Evolutionary conservation across 2,888 invertebrate species (phyloP).

Genomic region (Maniola hyperantus): DNA sequence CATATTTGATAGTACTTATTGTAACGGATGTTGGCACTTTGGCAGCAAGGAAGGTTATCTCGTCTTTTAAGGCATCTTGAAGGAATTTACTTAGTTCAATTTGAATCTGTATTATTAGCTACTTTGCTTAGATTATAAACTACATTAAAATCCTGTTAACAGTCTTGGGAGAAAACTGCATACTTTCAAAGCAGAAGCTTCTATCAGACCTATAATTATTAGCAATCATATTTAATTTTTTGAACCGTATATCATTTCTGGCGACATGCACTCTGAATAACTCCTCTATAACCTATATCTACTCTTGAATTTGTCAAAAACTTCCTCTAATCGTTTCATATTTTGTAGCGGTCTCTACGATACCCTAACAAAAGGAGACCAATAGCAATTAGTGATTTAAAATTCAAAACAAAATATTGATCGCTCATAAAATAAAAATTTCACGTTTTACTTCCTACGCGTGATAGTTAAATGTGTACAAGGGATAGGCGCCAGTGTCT

Average conservation of each 20-base stretch:
- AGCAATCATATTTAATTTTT: no score
- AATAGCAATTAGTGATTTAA: neutral
- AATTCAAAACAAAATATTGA: neutral
- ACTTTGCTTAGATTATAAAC: neutral
- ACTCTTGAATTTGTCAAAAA: no score
- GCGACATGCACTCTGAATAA: no score
- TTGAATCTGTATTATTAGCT: neutral
- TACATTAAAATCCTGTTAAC: neutral
- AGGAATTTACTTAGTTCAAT: neutral
- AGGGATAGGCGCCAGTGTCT: slow-evolving; percentile 36
- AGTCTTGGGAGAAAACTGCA: neutral
- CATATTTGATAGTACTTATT: slow-evolving; percentile 41
- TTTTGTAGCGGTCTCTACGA: no score
- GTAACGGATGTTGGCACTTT: slow-evolving; percentile 39
- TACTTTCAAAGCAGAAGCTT: neutral
- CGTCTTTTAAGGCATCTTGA: slow-evolving; percentile 5
- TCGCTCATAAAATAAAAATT: neutral
- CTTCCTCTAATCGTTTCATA: no score
- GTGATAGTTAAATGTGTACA: neutral
- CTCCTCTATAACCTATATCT: no score
- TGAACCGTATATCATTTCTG: no score
- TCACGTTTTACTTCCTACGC: neutral
- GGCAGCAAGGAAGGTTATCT: slow-evolving; percentile 12
- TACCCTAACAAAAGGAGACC: no score
- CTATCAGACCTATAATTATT: no score